Percentiles rank a stretch among this genome's conserved stretches.
These are phyloP conservation scores for Isaurus tuberculatus DNA, from an alignment of 92 coral and sea anemone species.

Conservation along the genomic window DNA sequence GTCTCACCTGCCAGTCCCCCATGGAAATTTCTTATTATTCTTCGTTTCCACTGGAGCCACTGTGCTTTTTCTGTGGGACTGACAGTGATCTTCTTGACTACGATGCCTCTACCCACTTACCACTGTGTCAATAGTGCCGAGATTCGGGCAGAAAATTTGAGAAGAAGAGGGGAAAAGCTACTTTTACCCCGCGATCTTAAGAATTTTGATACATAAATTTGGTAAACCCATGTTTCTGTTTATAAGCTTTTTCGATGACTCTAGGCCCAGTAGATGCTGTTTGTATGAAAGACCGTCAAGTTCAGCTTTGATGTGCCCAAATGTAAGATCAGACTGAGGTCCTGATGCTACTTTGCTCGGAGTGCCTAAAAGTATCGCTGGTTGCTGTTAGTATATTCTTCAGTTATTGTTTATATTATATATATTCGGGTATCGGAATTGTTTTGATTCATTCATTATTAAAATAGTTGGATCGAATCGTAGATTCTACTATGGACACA, in stretches of 20 bases:
- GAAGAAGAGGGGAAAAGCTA: conserved; percentile 2
- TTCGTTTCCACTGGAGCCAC: conserved; percentile 26
- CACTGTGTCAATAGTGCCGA: not conserved
- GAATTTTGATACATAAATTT: not conserved
- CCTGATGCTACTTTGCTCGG: conserved; percentile 26
- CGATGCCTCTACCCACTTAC: conserved; percentile 14
- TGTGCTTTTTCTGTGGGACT: conserved; percentile 50
- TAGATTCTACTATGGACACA: conserved; percentile 24
- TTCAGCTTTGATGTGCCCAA: conserved; percentile 18
- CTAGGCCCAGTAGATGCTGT: conserved; percentile 22
- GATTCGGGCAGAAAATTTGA: conserved; percentile 5
- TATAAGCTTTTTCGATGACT: not conserved
- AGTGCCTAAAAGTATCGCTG: conserved; percentile 10
- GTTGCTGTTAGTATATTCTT: conserved; percentile 14
- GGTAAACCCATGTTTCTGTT: too few species aligned
- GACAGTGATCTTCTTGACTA: conserved; percentile 31
- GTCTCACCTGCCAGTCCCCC: conserved; percentile 49
- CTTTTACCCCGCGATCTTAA: not conserved
- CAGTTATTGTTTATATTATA: conserved; percentile 16
- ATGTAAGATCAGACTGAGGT: conserved; percentile 20
- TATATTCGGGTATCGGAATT: conserved; percentile 12
- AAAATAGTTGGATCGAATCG: conserved; percentile 23
- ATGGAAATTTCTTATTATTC: conserved; percentile 36
- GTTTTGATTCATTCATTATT: conserved; percentile 14
- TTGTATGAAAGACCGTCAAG: conserved; percentile 23